Conservation (phyloP, 2,888 invertebrate species). For the Polylopha cassiicola region DNA sequence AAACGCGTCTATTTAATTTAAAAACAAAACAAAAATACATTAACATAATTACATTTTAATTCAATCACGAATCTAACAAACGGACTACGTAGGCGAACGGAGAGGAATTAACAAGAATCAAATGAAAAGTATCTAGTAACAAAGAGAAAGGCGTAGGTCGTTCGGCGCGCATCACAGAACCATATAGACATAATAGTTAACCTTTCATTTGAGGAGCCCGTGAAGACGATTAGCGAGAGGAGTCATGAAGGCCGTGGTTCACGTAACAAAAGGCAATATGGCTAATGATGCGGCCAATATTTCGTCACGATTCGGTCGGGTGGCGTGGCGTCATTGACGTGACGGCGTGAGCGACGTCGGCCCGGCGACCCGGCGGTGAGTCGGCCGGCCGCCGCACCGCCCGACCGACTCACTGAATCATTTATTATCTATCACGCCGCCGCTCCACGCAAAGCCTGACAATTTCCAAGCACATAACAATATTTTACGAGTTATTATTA, state of each 20-base stretch:
- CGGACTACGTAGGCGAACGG: no score
- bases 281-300: constrained; percentile 16
- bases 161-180: no score
- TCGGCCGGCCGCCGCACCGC: constrained; percentile 5
- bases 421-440: constrained; percentile 40
- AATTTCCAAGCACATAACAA: constrained; percentile 16
- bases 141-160: constrained; percentile 7
- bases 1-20: no score
- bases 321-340: constrained; percentile 14
- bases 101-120: no score
- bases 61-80: no score
- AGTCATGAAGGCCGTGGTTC: constrained; percentile 13
- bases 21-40: no score
- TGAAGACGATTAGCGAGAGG: constrained; percentile 17
- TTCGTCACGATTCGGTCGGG: constrained; percentile 12
- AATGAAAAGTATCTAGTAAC: constrained; percentile 8
- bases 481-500: constrained; percentile 20
- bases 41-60: no score
- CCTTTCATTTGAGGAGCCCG: constrained; percentile 10
- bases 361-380: constrained; percentile 1
- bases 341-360: constrained; percentile 2
- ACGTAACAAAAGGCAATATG: constrained; percentile 12
- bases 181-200: constrained; percentile 2
- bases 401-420: constrained; percentile 30
- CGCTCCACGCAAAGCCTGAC: constrained; percentile 18